phyloP scores from a whole-genome alignment of 2,888 invertebrate genomes.

The Apotomis turbidana region DNA sequence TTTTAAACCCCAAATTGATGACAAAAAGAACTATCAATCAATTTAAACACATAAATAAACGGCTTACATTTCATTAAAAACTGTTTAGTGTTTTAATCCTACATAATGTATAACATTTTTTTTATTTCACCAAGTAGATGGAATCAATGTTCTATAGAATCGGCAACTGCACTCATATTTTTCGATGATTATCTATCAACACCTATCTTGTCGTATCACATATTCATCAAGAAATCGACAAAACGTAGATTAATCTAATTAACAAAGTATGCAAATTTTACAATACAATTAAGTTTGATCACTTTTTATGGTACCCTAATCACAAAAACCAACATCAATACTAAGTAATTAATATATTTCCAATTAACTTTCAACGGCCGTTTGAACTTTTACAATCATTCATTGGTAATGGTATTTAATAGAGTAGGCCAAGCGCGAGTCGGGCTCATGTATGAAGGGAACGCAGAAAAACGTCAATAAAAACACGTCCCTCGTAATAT shows the following conservation, averaged over 20 bases:
- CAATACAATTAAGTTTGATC: too few relatives aligned
- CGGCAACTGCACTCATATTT: neutral
- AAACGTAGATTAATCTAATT: too few relatives aligned
- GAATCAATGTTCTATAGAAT: neutral
- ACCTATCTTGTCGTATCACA: too few relatives aligned
- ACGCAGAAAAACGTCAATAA: too few relatives aligned
- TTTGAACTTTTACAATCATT: slow-evolving; percentile 9
- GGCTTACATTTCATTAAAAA: neutral
- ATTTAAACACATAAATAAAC: neutral
- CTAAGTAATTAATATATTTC: neutral
- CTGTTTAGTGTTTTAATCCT: neutral
- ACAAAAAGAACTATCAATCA: neutral
- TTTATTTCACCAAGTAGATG: neutral
- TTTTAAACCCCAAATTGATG: neutral
- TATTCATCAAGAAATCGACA: too few relatives aligned
- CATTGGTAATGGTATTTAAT: too few relatives aligned
- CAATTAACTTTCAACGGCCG: neutral
- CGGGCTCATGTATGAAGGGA: too few relatives aligned
- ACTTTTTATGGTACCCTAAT: too few relatives aligned
- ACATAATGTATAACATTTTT: neutral
- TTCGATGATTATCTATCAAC: neutral
- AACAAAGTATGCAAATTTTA: too few relatives aligned
- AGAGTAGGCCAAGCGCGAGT: neutral
- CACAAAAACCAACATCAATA: too few relatives aligned
- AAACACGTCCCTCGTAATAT: too few relatives aligned